Evolutionary conservation across 1,140 invertebrate genomes (phyloP).

Genomic region (Rhynchophorus ferrugineus): DNA sequence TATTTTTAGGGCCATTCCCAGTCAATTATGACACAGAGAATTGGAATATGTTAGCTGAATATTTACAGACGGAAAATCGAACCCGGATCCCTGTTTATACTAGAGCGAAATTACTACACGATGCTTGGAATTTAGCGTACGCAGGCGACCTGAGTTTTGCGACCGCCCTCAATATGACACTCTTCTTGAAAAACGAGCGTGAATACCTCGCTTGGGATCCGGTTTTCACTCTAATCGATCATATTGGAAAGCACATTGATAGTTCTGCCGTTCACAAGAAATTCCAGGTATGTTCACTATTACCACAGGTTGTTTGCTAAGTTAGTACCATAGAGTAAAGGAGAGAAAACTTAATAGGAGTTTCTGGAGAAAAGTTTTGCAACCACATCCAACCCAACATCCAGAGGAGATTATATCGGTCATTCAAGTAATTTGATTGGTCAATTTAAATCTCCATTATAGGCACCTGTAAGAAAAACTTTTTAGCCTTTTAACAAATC

Average conservation of each 20-base stretch:
- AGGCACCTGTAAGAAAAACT: too few relatives aligned
- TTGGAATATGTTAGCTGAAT: slow-evolving; percentile 64
- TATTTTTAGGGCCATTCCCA: slow-evolving; percentile 71
- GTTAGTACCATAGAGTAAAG: too few relatives aligned
- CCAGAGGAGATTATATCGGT: too few relatives aligned
- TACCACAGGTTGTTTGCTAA: too few relatives aligned
- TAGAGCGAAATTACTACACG: slow-evolving; percentile 66
- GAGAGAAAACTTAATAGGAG: too few relatives aligned
- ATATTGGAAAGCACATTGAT: slow-evolving; percentile 62
- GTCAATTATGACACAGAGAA: slow-evolving; percentile 76
- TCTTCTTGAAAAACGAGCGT: slow-evolving; percentile 61
- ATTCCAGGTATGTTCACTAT: slow-evolving; percentile 53
- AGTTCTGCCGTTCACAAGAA: slow-evolving; percentile 55
- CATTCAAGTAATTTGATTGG: too few relatives aligned
- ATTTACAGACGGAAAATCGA: slow-evolving; percentile 48
- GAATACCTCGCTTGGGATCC: slow-evolving; percentile 70
- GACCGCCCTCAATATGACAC: slow-evolving; percentile 65
- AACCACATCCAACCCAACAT: too few relatives aligned
- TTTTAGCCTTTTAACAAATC: too few relatives aligned
- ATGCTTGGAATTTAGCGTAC: slow-evolving; percentile 71
- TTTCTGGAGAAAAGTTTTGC: too few relatives aligned
- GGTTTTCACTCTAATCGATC: slow-evolving; percentile 70
- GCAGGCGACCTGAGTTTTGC: slow-evolving; percentile 64
- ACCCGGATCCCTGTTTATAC: slow-evolving; percentile 58
- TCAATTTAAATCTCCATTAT: too few relatives aligned